Conservation (phyloP, 2,113 vertebrate genomes). For the Herpetotheres cachinnans region DNA sequence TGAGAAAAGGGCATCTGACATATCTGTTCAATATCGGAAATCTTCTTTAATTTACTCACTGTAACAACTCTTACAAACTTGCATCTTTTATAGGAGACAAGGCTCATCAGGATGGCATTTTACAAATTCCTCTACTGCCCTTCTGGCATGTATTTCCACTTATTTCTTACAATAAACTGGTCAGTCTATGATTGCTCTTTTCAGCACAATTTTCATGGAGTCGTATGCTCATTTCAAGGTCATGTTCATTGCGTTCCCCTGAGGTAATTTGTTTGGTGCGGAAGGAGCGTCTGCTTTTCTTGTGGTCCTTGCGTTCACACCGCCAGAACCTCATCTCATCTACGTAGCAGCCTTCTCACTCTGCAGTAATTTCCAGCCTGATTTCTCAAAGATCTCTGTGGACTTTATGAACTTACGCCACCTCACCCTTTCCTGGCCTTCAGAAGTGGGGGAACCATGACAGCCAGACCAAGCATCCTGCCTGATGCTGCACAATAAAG, state of each 20-base stretch:
- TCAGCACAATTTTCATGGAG: slow-evolving; percentile 55
- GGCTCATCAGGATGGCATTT: slow-evolving; percentile 26
- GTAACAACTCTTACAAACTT: slow-evolving; percentile 35
- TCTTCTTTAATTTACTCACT: slow-evolving; percentile 51
- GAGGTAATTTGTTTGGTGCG: background rate
- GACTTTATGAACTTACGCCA: background rate
- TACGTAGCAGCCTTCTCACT: background rate
- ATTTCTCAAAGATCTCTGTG: background rate
- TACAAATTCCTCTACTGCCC: background rate
- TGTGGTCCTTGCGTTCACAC: background rate
- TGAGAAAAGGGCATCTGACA: slow-evolving; percentile 29
- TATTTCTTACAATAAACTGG: slow-evolving; percentile 52
- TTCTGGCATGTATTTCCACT: slow-evolving; percentile 3
- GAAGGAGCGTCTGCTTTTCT: background rate
- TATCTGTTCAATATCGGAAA: slow-evolving; percentile 63
- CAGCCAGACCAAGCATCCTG: background rate
- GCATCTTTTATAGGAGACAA: slow-evolving; percentile 60
- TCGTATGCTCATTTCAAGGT: slow-evolving; percentile 50
- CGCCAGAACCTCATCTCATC: background rate
- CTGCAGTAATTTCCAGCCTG: slow-evolving; percentile 7
- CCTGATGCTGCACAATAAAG: background rate
- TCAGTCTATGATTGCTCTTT: slow-evolving; percentile 24
- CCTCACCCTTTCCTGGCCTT: background rate
- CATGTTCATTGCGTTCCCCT: background rate
- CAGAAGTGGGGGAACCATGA: background rate